Base-by-base conservation (phyloP, 2,113 vertebrate species). In the Cheirogaleus medius region DNA sequence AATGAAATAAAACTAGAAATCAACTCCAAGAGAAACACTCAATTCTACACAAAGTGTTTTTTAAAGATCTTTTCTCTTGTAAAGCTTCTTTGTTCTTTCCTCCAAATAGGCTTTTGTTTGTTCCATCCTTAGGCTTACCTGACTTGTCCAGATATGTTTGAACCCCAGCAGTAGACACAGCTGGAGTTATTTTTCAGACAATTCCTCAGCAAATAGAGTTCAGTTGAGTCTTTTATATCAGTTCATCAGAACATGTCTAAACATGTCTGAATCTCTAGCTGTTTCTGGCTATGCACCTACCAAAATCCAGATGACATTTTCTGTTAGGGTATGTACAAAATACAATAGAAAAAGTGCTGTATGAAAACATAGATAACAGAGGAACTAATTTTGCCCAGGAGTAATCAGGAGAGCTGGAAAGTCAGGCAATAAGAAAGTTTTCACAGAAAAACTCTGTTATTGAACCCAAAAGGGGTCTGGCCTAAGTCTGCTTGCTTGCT, bases 221-320 rank as follows among this genome's bases (percentile, higher is more conserved):
- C 17, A 58, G 15, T 56, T 84, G 25, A 76, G 12, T 4, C 23
- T 87, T 6, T 89, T 74, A 83, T 37, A 87, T 90, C 27, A 84
- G 13, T 92, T 90, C 49, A 83, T 97, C 69, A 76, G 63, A 84
- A 92, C 69, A 95, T 94, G 63, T 81, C 27, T 39, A 94, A 93
- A 93, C 47, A 73, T 94, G 44, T 90, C 37, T 91, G 76, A 90
- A 89, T 6, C 6, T 2, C n/a, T 95, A 71, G 47, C 18, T 89
- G 10, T 88, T 92, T 64, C 63, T 87, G n/a, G 18, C 12, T 87
- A 86, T 80, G 29, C 3, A 71, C 8, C 1, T 88, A 76, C 11
- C 37, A 42, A 0, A 7, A 87, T 80, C 14, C 64, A 14, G 56
- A 86, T 91, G 89, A 68, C 8, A 83, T 80, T 93, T 96, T 95